Conservation (phyloP, 2,797 vertebrate species). For the Antrozous pallidus region DNA sequence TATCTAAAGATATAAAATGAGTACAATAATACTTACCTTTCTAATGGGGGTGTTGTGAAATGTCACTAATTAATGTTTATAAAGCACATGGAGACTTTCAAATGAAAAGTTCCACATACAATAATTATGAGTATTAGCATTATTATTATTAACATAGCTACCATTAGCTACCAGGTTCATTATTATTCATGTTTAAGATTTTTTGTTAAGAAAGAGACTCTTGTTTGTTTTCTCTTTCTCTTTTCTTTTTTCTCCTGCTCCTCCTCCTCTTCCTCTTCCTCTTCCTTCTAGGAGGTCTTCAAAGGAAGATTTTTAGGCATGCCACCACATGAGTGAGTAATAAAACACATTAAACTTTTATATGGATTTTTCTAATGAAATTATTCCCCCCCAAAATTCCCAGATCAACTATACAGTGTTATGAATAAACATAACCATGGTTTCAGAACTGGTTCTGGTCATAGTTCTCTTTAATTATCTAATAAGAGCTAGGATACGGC, state of each 20-base stretch:
- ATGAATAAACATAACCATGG: neutral
- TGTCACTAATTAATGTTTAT: slow-evolving; percentile 64
- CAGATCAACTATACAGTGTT: neutral
- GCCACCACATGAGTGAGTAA: neutral
- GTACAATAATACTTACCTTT: slow-evolving; percentile 37
- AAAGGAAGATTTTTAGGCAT: neutral
- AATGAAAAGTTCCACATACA: slow-evolving; percentile 54
- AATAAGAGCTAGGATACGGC: neutral
- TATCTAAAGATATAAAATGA: slow-evolving; percentile 29
- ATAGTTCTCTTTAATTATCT: neutral
- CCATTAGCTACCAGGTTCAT: slow-evolving; percentile 30
- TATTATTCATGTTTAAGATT: neutral
- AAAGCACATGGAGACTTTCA: slow-evolving; percentile 53
- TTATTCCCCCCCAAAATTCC: slow-evolving; percentile 4
- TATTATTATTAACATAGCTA: slow-evolving; percentile 49
- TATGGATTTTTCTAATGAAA: neutral
- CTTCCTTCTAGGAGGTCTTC: neutral
- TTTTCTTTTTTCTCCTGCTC: too few species aligned
- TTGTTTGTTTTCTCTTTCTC: neutral
- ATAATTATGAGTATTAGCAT: slow-evolving; percentile 47
- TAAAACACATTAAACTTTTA: neutral
- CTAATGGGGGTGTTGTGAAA: slow-evolving; percentile 30
- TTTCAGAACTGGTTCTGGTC: neutral
- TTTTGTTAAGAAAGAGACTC: slow-evolving; percentile 6
- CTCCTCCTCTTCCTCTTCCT: too few species aligned